Conservation (phyloP, 2,113 vertebrate genomes). For the Merops nubicus region DNA sequence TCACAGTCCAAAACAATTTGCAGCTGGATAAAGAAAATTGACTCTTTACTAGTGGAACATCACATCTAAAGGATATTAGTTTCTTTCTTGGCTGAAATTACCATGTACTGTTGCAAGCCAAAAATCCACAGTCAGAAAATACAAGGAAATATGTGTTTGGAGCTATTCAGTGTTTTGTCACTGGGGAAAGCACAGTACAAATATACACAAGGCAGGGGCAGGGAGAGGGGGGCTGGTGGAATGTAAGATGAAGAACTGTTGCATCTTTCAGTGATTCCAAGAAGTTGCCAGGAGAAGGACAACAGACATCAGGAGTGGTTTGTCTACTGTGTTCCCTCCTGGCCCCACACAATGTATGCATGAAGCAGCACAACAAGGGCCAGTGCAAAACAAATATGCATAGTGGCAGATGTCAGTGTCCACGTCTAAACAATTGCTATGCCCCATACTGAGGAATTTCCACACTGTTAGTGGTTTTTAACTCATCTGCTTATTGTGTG, state of each 20-base stretch:
- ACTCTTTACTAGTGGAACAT: background rate
- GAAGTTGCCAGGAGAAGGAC: slow-evolving; percentile 20
- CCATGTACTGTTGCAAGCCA: background rate
- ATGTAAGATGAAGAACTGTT: background rate
- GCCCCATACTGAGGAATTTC: slow-evolving; percentile 42
- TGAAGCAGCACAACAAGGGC: slow-evolving; percentile 22
- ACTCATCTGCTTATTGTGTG: slow-evolving; percentile 35
- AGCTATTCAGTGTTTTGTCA: slow-evolving; percentile 9
- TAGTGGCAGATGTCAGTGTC: slow-evolving; percentile 42
- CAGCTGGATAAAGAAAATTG: slow-evolving; percentile 3
- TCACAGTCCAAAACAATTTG: background rate
- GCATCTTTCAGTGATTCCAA: background rate
- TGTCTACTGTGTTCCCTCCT: background rate
- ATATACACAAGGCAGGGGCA: background rate
- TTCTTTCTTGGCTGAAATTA: slow-evolving; percentile 46
- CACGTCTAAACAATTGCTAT: slow-evolving; percentile 44
- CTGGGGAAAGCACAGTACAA: background rate
- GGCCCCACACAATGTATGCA: background rate
- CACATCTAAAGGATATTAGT: slow-evolving; percentile 16
- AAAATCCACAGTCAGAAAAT: background rate
- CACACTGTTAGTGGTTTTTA: slow-evolving; percentile 25
- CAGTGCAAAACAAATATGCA: slow-evolving; percentile 45
- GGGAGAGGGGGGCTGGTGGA: too few relatives aligned
- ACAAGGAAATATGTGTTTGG: background rate
- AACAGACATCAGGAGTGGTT: background rate